Conservation (phyloP, 2,888 invertebrate species). For the Crepidodera aurea region DNA sequence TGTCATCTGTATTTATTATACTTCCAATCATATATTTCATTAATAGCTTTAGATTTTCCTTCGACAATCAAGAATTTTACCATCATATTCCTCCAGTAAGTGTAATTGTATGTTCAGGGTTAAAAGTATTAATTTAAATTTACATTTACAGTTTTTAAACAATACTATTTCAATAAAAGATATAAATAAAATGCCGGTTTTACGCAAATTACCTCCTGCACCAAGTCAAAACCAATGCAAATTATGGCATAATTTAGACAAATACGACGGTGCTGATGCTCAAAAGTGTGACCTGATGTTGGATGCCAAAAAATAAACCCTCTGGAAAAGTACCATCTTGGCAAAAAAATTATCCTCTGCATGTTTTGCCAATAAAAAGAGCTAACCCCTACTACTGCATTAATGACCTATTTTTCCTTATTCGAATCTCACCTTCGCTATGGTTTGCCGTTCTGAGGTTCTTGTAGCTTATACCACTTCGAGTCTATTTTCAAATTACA, state of each 20-base stretch:
- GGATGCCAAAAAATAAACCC: conserved; percentile 60
- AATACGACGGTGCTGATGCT: conserved; percentile 69
- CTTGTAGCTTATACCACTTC: no score
- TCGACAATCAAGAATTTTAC: conserved; percentile 44
- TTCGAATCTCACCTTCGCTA: no score
- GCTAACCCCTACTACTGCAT: no score
- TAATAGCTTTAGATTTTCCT: conserved; percentile 59
- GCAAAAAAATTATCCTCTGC: no score
- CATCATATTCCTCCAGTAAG: conserved; percentile 46
- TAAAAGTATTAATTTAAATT: neutral
- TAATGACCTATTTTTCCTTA: no score
- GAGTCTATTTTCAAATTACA: no score
- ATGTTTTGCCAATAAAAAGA: no score
- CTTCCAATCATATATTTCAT: conserved; percentile 59
- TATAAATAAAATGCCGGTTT: neutral
- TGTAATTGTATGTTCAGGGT: conserved; percentile 23
- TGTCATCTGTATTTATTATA: conserved; percentile 59
- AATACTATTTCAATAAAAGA: neutral
- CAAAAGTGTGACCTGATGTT: conserved; percentile 75
- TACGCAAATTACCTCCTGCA: conserved; percentile 53
- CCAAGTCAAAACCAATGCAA: conserved; percentile 62
- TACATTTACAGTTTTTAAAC: conserved; percentile 10
- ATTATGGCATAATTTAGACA: conserved; percentile 61
- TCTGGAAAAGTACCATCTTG: conserved; percentile 48
- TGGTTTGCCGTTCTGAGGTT: no score